phyloP scores from a whole-genome alignment of 2,888 invertebrate species.

The Caradrina kadenii region DNA sequence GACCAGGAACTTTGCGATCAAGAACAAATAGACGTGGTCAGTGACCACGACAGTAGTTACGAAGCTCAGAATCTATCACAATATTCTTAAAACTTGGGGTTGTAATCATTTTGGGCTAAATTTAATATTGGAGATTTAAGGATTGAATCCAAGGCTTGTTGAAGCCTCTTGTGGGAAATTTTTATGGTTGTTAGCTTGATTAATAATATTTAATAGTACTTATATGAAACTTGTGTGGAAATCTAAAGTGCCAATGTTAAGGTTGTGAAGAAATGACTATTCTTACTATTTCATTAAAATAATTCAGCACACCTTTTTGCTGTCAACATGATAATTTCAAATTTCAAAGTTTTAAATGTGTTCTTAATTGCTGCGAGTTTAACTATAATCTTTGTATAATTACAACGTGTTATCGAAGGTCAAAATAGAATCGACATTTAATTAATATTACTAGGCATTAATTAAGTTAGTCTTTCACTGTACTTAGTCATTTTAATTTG shows the following conservation, averaged over 20 bases:
- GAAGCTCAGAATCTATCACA: conserved; percentile 80
- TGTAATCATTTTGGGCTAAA: conserved; percentile 6
- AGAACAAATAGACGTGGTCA: conserved; percentile 87
- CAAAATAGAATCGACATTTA: not conserved
- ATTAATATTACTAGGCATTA: conserved; percentile 1
- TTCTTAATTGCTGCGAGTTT: not conserved
- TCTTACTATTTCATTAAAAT: too few species aligned
- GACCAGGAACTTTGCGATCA: conserved; percentile 79
- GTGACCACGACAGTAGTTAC: conserved; percentile 81
- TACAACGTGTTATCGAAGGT: not conserved
- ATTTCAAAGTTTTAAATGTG: not conserved
- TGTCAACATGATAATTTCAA: not conserved
- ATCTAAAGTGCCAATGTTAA: conserved; percentile 49
- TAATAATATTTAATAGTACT: conserved; percentile 5
- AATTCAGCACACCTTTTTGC: not conserved
- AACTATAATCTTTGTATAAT: not conserved
- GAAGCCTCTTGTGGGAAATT: conserved; percentile 23
- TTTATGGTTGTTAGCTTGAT: conserved; percentile 37
- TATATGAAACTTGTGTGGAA: conserved; percentile 15
- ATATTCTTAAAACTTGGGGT: conserved; percentile 69
- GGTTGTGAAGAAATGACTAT: conserved; percentile 19
- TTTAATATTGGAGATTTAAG: conserved; percentile 22
- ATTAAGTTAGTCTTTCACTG: not conserved
- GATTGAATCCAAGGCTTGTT: conserved; percentile 30
- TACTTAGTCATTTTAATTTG: conserved; percentile 7